A percentile compares a stretch with the other conserved stretches of the same genome.
Conservation (phyloP, 2,888 invertebrate species). For the Heterodera filipjevi region DNA sequence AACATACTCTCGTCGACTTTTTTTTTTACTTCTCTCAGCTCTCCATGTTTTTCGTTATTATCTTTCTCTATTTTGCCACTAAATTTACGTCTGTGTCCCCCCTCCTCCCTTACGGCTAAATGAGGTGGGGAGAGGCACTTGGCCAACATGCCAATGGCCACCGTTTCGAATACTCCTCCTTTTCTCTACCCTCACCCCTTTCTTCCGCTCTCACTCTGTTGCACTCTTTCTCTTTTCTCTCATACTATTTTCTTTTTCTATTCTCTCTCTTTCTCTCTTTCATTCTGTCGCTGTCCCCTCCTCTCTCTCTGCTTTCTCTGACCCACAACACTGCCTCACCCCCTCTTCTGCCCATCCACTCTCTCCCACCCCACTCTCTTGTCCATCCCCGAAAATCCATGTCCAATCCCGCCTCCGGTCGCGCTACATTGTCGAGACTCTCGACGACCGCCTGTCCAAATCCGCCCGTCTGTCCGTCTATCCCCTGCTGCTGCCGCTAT, state of each 20-base stretch:
- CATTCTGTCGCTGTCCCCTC: not conserved
- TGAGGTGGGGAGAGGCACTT: not conserved
- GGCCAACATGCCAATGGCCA: constrained; percentile 6
- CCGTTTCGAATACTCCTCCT: not conserved
- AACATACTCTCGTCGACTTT: too few relatives aligned
- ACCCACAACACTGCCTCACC: not conserved
- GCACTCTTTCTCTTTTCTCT: not conserved
- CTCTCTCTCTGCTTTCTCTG: not conserved
- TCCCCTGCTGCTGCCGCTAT: not conserved
- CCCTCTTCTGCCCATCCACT: not conserved
- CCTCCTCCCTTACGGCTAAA: too few relatives aligned
- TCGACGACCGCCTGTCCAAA: not conserved
- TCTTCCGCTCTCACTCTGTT: not conserved
- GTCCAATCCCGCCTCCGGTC: not conserved
- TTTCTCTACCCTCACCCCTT: not conserved
- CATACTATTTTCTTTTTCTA: too few relatives aligned
- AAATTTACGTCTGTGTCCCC: not conserved
- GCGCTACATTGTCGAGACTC: too few relatives aligned
- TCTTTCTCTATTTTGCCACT: not conserved
- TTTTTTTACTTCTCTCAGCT: too few relatives aligned
- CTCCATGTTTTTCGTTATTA: too few relatives aligned
- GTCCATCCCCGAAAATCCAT: not conserved
- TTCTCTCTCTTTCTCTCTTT: not conserved
- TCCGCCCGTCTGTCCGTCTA: not conserved
- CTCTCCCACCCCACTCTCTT: too few relatives aligned